Base-by-base conservation (phyloP, 1,140 invertebrate species). In the Bombus soroeensis region DNA sequence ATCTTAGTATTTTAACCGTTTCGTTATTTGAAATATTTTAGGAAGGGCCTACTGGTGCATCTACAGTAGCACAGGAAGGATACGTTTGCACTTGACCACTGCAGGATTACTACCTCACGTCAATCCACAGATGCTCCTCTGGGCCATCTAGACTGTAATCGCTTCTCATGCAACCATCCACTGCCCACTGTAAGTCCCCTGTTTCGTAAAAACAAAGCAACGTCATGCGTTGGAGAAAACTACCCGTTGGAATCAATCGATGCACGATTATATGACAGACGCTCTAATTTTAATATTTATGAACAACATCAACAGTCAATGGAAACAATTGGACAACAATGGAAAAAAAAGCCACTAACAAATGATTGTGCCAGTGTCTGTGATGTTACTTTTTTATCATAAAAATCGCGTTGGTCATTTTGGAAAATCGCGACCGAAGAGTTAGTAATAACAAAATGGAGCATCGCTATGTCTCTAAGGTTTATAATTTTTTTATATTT, bases 71-170 rank as follows among this genome's bases (percentile, higher is more conserved):
- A 8, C 94, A 94, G 85, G 94, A 94, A 73, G 93, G 93, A 73
- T 94, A 92, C 72, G 94, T 94, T 75, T 94, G 94, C 88, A 94
- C 94, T 88, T 94, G 94, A 94, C 92, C 93, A 83, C 83, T 92
- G 70, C 85, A 80, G 70, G 70, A 81, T 71, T 89, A 84, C 84
- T 87, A 89, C 86, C 85, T 88, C 80, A 88, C 85, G 12, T 83
- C 90, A 85, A 92, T 91, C 88, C 79, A 83, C 85, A 88, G 91
- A 93, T 92, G 91, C 88, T 89, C 90, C 74, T 90, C 91, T 87
- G 91, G 91, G 89, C 85, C 93, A 90, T 91, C 89, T 93, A 92
- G 92, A 93, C 90, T 92, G 92, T 92, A 94, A 93, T 92, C 93
- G 92, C 90, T 93, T 92, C 79, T 93, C 92, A 88, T 88, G 88